Base-by-base conservation (phyloP, 1,140 invertebrate genomes). In the Solenopsis fugax region DNA sequence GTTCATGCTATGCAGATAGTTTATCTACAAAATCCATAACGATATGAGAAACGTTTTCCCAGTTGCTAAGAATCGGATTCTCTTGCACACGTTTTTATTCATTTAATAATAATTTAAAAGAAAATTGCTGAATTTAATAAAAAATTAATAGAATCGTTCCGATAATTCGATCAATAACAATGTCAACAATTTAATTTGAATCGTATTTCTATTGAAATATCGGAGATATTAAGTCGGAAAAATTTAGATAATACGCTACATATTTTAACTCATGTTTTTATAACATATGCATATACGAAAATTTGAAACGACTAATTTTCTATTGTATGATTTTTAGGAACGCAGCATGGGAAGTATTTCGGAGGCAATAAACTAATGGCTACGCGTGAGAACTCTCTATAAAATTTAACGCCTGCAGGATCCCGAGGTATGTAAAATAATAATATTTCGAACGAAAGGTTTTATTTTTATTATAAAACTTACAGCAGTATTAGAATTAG, bases 251-350 rank as follows among this genome's bases (percentile, higher is more conserved):
- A 81, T 29, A 16, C 16, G 9, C 21, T 34, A n/a, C 12, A 13
- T 34, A 9, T 78, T 67, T 34, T 37, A 16, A 16, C 13, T 34
- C 9, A 16, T 45, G 29, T 81, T 72, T 58, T 41, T 56, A 13
- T 45, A 72, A 81, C 6, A 71, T 29, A n/a, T n/a, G 7, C 10
- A 48, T 75, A 34, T 24, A 41, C 21, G 37, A 56, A 41, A 56
- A 72, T 34, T 24, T 81, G 41, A 80, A 81, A 56, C 41, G 10
- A 45, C 34, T 4, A 80, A 67, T 37, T 18, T 50, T 37, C n/a
- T 41, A 21, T 80, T n/a, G 21, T 24, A n/a, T 62, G 69, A 81
- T 81, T 81, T 67, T 54, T 10, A 45, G 48, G 5, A 71, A 45
- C 18, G 24, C 7, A 16, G 10, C 5, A 24, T 54, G 5, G 10